Percentiles rank a stretch among this genome's conserved stretches.
These are phyloP conservation scores for Egretta garzetta DNA, from an alignment of 2,113 vertebrate genomes.

Conservation along the genomic window DNA sequence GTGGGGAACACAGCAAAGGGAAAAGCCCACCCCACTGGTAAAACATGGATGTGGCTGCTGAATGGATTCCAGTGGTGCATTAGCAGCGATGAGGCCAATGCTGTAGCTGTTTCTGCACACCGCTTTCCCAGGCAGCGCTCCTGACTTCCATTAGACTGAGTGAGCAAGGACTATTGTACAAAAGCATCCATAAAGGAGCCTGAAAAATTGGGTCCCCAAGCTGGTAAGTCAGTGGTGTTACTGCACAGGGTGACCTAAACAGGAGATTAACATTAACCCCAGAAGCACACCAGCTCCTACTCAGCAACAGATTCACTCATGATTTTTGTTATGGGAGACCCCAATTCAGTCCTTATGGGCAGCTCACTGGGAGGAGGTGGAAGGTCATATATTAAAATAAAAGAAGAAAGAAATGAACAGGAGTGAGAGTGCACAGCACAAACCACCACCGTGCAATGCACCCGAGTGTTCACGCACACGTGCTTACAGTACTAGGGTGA, in stretches of 20 bases:
- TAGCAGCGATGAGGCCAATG: neutral
- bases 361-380: neutral
- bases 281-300: neutral
- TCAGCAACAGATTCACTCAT: neutral
- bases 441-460: neutral
- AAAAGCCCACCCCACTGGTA: neutral
- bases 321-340: neutral
- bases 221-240: neutral
- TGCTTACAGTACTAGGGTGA: neutral
- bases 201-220: neutral
- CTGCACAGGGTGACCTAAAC: neutral
- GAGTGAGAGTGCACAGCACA: neutral
- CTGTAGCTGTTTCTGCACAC: neutral
- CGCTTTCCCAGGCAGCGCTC: neutral
- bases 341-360: neutral
- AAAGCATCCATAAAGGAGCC: neutral
- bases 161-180: neutral
- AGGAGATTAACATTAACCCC: neutral
- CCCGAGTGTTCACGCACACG: fast-evolving
- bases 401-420: neutral
- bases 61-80: neutral
- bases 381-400: neutral
- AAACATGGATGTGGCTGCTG: neutral
- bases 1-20: neutral
- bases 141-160: neutral